These are phyloP conservation scores for Hylaeus volcanicus DNA, from an alignment of 1,140 invertebrate species.

Conservation along the genomic window DNA sequence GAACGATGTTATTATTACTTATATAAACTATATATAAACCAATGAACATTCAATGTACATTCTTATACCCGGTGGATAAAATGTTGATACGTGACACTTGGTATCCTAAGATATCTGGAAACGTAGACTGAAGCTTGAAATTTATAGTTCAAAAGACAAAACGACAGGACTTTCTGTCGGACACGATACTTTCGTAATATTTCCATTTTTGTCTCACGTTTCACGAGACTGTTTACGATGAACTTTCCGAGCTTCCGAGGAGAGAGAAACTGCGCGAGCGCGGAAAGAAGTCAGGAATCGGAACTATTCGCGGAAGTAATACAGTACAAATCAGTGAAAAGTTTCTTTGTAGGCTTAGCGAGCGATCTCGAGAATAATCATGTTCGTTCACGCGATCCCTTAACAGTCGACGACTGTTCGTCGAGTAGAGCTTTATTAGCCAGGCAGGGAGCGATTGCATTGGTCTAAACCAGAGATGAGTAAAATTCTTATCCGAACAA, in stretches of 20 bases:
- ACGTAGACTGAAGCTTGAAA: too few relatives aligned
- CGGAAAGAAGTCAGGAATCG: not conserved
- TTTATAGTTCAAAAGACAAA: too few relatives aligned
- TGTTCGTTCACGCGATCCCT: slow-evolving; percentile 7
- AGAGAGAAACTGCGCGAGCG: not conserved
- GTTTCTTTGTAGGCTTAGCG: slow-evolving; percentile 21
- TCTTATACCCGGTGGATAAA: too few relatives aligned
- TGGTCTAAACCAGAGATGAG: too few relatives aligned
- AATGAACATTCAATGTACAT: too few relatives aligned
- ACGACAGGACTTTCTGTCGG: too few relatives aligned
- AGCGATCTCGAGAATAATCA: slow-evolving; percentile 15
- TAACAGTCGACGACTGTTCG: not conserved
- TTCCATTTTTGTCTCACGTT: slow-evolving; percentile 42
- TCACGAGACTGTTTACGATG: not conserved
- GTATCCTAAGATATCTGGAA: too few relatives aligned
- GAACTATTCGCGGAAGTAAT: slow-evolving; percentile 26
- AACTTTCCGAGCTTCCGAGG: slow-evolving; percentile 28
- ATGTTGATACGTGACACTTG: too few relatives aligned
- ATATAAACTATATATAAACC: too few relatives aligned
- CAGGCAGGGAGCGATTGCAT: too few relatives aligned
- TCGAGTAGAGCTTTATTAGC: slow-evolving; percentile 12
- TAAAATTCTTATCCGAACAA: too few relatives aligned
- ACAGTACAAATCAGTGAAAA: slow-evolving; percentile 47
- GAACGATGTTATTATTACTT: too few relatives aligned
- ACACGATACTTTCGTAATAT: slow-evolving; percentile 43